A percentile compares a stretch with the other conserved stretches of the same genome.
phyloP scores from a whole-genome alignment of 37 sponge, comb jelly and placozoan species.

The Chondrilla cf. caribensis region DNA sequence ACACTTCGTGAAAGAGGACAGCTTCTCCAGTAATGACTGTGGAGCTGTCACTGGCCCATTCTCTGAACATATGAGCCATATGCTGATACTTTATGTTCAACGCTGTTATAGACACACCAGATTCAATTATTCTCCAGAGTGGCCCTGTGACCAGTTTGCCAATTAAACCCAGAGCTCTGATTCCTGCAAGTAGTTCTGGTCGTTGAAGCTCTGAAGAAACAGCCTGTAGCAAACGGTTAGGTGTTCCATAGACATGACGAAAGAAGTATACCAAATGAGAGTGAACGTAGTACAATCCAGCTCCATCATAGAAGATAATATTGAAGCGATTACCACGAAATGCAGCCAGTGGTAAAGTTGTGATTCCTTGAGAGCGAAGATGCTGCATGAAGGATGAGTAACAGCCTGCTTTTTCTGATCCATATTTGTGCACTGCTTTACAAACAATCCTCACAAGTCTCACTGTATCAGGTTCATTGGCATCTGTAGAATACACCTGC shows the following conservation, averaged over 20 bases:
- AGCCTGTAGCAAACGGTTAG: slow-evolving; percentile 28
- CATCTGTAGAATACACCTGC: neutral
- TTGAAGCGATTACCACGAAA: slow-evolving; percentile 43
- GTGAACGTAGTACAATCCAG: slow-evolving; percentile 13
- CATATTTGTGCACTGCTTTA: slow-evolving; percentile 49
- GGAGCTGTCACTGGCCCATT: slow-evolving; percentile 32
- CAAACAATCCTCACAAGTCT: slow-evolving; percentile 50
- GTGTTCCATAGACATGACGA: slow-evolving; percentile 21
- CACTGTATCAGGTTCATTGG: slow-evolving; percentile 24
- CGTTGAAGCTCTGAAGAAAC: slow-evolving; percentile 18
- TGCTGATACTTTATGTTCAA: slow-evolving; percentile 9
- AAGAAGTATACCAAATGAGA: slow-evolving; percentile 1
- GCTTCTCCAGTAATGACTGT: slow-evolving; percentile 19
- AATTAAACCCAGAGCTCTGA: slow-evolving; percentile 30
- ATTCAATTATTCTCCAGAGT: slow-evolving; percentile 37
- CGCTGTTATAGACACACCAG: slow-evolving; percentile 27
- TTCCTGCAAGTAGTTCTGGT: slow-evolving; percentile 29
- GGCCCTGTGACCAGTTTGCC: slow-evolving; percentile 41
- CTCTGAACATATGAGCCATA: neutral
- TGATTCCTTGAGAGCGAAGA: slow-evolving; percentile 12
- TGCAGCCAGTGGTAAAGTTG: slow-evolving; percentile 20
- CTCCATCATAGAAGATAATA: slow-evolving; percentile 41
- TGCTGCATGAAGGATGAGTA: slow-evolving; percentile 12
- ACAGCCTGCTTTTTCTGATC: slow-evolving; percentile 38
- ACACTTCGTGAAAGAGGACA: slow-evolving; percentile 7